Evolutionary conservation across 2,888 invertebrate genomes (phyloP), one percentile per base, ranked within the genome.

Genomic region (Acanthopleura granulata): DNA sequence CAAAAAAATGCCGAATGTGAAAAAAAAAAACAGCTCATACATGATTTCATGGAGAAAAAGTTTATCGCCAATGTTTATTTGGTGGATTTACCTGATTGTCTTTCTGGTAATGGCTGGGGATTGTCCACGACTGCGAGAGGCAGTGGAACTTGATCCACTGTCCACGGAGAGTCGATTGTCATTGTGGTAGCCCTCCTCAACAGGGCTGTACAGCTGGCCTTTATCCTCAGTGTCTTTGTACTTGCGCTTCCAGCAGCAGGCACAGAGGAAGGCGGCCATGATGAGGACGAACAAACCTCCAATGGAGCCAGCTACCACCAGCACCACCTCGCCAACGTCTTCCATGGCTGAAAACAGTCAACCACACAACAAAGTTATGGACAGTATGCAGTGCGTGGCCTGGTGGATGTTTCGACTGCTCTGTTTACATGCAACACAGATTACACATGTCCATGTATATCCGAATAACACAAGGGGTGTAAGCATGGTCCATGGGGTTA

Each of bases 21-120:
- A 3, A 40, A 40, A 6, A 40, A 40, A 3, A 40, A 6, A 40
- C 9, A 40, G 9, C 9, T 40, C 3, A 9, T 40, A 40, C 4
- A 40, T 40, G 40, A 40, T 9, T 6, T 40, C 3, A 40, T 40
- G 40, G 40, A 40, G 40, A 40, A 40, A 40, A 40, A 40, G 40
- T 40, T 9, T 9, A 40, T 6, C 4, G 40, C 9, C 40, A 40
- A 40, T 6, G 40, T 40, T 40, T 40, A 9, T 40, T 9, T 40
- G 40, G 9, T 6, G 40, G 40, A 12, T 57, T 6, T 70, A 74
- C 73, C 72, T 77, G 70, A 72, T 74, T 18, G 74, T 77, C 51
- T 72, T 77, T 18, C 69, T 70, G 61, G 74, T 77, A 22, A 62
- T 29, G 9, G 70, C 74, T 49, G 75, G 73, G 12, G 74, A 76